A percentile compares a stretch with the other conserved stretches of the same genome.
Evolutionary conservation across 2,113 vertebrate species (phyloP).

Genomic region (Clinocottus analis): DNA sequence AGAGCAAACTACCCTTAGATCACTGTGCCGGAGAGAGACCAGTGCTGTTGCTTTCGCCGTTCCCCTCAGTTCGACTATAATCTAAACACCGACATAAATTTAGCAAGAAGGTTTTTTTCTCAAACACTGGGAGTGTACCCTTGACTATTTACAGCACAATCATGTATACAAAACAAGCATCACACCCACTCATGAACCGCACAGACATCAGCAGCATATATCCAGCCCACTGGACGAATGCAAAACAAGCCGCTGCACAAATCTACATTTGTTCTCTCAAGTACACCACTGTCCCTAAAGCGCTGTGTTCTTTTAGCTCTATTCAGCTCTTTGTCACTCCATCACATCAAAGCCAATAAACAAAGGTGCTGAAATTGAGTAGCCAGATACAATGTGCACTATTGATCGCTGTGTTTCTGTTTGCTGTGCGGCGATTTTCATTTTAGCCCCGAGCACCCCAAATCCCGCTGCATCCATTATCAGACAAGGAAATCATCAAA

Average conservation of each 20-base stretch:
- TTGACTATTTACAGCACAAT: too few relatives aligned
- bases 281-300: constrained; percentile 58
- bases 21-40: not conserved
- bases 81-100: not conserved
- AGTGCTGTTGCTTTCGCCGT: not conserved
- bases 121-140: not conserved
- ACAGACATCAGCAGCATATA: constrained; percentile 6
- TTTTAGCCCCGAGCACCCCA: too few relatives aligned
- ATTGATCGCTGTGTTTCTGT: constrained; percentile 55
- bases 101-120: not conserved
- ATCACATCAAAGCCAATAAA: constrained; percentile 64
- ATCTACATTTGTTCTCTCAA: constrained; percentile 54
- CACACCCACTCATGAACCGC: not conserved
- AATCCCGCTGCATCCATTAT: too few relatives aligned
- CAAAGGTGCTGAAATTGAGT: constrained; percentile 46
- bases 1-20: too few relatives aligned
- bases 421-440: constrained; percentile 39
- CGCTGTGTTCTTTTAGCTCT: constrained; percentile 43
- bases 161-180: constrained; percentile 11
- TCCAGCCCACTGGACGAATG: constrained; percentile 6
- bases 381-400: constrained; percentile 46
- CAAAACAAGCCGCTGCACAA: constrained; percentile 34
- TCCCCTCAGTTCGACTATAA: not conserved
- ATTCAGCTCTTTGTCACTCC: constrained; percentile 56
- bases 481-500: too few relatives aligned